phyloP scores from a whole-genome alignment of 2,888 invertebrate genomes.

The Cryptocephalus primarius region DNA sequence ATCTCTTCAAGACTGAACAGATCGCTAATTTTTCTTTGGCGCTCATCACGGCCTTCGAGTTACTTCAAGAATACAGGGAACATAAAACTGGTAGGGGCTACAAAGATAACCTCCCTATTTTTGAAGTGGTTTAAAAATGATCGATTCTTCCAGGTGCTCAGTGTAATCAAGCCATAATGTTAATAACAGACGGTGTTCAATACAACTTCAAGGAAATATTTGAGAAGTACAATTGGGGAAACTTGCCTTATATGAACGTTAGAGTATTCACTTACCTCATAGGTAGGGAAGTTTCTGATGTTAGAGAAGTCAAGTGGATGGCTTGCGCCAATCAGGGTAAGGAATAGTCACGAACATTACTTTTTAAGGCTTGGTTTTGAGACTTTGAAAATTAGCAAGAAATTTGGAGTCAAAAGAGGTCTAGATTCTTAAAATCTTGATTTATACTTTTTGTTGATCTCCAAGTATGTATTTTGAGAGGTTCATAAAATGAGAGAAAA shows the following conservation, averaged over 20 bases:
- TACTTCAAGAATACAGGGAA: slow-evolving; percentile 44
- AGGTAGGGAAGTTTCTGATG: slow-evolving; percentile 71
- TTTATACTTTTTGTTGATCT: too few relatives aligned
- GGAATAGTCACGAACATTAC: not conserved
- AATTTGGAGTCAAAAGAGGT: too few relatives aligned
- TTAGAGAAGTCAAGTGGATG: slow-evolving; percentile 93
- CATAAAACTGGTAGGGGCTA: slow-evolving; percentile 23
- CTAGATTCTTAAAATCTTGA: too few relatives aligned
- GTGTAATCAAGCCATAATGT: slow-evolving; percentile 94
- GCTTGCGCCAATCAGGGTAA: slow-evolving; percentile 88
- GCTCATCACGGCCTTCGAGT: slow-evolving; percentile 78
- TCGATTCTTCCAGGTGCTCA: slow-evolving; percentile 29
- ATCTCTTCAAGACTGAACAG: slow-evolving; percentile 65
- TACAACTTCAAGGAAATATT: slow-evolving; percentile 90
- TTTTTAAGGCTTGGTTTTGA: not conserved
- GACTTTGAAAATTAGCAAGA: too few relatives aligned
- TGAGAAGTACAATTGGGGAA: slow-evolving; percentile 76
- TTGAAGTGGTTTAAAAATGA: too few relatives aligned
- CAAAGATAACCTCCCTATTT: not conserved
- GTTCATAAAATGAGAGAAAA: too few relatives aligned
- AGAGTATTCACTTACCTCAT: slow-evolving; percentile 97
- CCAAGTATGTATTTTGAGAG: too few relatives aligned
- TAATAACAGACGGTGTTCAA: slow-evolving; percentile 97
- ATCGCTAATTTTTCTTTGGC: slow-evolving; percentile 93
- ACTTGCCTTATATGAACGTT: slow-evolving; percentile 71